Evolutionary conservation across 1,140 invertebrate genomes (phyloP).

Genomic region (Aphis craccivora): DNA sequence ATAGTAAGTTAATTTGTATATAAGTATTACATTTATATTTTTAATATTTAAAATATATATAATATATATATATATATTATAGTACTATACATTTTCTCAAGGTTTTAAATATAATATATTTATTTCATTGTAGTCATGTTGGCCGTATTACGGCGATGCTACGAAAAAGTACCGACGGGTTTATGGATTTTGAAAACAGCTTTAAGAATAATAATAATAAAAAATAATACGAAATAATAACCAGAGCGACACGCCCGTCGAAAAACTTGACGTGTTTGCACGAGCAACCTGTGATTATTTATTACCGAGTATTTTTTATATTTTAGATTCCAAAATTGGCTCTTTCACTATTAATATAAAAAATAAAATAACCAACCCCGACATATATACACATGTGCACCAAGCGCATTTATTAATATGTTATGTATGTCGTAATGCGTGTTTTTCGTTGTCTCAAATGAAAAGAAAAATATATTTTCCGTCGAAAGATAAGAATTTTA

Average conservation of each 20-base stretch:
- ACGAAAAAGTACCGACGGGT: background rate
- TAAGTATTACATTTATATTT: background rate
- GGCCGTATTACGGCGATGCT: background rate
- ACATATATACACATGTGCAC: background rate
- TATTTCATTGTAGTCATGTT: background rate
- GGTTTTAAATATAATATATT: background rate
- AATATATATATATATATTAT: no score
- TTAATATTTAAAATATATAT: background rate
- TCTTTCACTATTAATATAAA: background rate
- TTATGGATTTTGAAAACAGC: background rate
- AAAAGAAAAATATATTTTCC: background rate
- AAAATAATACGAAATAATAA: background rate
- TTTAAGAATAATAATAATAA: background rate
- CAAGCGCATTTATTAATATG: background rate
- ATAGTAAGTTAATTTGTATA: background rate
- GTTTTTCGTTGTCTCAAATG: background rate
- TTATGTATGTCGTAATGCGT: background rate
- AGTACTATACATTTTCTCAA: background rate
- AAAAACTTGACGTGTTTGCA: slow-evolving; percentile 1
- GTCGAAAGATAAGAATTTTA: background rate
- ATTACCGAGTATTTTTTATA: background rate
- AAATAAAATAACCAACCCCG: background rate
- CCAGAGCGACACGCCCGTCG: background rate
- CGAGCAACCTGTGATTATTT: background rate
- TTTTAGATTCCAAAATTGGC: background rate